phyloP scores from a whole-genome alignment of 2,888 invertebrate genomes.

The Drosophila falleni region DNA sequence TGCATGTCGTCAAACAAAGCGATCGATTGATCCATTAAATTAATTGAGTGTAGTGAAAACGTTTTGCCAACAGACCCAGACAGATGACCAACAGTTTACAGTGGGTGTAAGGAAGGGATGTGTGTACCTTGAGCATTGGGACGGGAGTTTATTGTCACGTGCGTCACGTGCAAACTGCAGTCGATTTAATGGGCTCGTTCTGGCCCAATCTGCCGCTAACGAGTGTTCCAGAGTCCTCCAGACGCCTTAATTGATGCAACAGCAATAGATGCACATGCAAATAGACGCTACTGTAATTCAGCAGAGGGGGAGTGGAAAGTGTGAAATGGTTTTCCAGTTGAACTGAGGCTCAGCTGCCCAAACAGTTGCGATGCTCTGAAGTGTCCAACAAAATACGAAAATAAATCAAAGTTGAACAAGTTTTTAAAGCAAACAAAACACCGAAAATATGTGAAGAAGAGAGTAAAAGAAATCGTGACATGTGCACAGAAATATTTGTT shows the following conservation, averaged over 20 bases:
- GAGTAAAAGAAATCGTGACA: slow-evolving; percentile 36
- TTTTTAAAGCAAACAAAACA: slow-evolving; percentile 7
- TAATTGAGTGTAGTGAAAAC: slow-evolving; percentile 73
- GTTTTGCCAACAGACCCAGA: slow-evolving; percentile 52
- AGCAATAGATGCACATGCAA: slow-evolving; percentile 59
- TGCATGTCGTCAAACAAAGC: slow-evolving; percentile 50
- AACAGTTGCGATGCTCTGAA: slow-evolving; percentile 37
- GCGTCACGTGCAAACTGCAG: slow-evolving; percentile 60
- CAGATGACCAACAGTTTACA: slow-evolving; percentile 23
- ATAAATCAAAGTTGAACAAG: slow-evolving; percentile 20
- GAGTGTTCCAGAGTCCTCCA: slow-evolving; percentile 42
- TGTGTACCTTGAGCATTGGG: slow-evolving; percentile 2
- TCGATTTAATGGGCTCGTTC: slow-evolving; percentile 55
- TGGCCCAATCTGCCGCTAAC: slow-evolving; percentile 38
- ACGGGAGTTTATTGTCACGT: slow-evolving; percentile 53
- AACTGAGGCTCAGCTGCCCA: slow-evolving; percentile 38
- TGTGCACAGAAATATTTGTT: slow-evolving; percentile 31
- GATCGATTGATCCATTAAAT: slow-evolving; percentile 78
- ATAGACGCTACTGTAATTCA: slow-evolving; percentile 34
- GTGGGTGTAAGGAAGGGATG: background rate
- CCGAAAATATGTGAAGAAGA: background rate
- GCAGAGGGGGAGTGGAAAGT: slow-evolving; percentile 7
- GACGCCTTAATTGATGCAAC: slow-evolving; percentile 74
- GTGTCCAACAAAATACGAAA: slow-evolving; percentile 19
- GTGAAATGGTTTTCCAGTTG: slow-evolving; percentile 41